These are phyloP conservation scores for Gerosis bhagava DNA, from an alignment of 2,888 invertebrate species.

Conservation along the genomic window DNA sequence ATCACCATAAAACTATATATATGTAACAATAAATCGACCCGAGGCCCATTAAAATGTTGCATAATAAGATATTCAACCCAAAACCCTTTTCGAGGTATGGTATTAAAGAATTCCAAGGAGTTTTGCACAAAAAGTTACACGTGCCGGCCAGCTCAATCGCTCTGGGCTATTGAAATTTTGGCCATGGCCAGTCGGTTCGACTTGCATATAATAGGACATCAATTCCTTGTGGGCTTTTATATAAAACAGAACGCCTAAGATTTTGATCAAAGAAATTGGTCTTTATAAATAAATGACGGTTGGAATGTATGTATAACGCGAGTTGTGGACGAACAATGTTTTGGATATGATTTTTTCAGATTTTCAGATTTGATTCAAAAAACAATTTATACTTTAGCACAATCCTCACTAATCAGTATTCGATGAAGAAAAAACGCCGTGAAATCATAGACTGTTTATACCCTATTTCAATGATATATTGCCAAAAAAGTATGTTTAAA, in stretches of 20 bases:
- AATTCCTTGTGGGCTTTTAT: conserved; percentile 54
- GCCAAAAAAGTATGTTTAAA: too few relatives aligned
- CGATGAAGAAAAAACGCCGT: too few relatives aligned
- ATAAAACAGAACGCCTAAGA: conserved; percentile 45
- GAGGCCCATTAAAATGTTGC: conserved; percentile 62
- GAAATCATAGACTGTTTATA: too few relatives aligned
- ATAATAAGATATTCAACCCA: conserved; percentile 74
- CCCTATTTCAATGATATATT: too few relatives aligned
- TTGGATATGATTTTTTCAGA: too few relatives aligned
- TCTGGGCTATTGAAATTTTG: conserved; percentile 77
- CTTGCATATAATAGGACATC: conserved; percentile 70
- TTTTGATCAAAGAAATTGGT: too few relatives aligned
- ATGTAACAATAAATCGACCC: conserved; percentile 19
- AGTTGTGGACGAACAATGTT: too few relatives aligned
- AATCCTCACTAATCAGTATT: too few relatives aligned
- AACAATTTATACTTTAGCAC: too few relatives aligned
- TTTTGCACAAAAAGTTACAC: conserved; percentile 79
- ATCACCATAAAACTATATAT: conserved; percentile 35
- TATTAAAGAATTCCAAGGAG: conserved; percentile 69
- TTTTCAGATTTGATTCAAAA: too few relatives aligned
- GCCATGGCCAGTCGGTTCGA: conserved; percentile 57
- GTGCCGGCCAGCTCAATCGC: conserved; percentile 70
- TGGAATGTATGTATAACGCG: too few relatives aligned
- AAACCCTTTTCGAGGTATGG: conserved; percentile 53
- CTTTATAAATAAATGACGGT: too few relatives aligned